Evolutionary conservation across 2,797 vertebrate species (phyloP).

Genomic region (Sebastes steindachneri): DNA sequence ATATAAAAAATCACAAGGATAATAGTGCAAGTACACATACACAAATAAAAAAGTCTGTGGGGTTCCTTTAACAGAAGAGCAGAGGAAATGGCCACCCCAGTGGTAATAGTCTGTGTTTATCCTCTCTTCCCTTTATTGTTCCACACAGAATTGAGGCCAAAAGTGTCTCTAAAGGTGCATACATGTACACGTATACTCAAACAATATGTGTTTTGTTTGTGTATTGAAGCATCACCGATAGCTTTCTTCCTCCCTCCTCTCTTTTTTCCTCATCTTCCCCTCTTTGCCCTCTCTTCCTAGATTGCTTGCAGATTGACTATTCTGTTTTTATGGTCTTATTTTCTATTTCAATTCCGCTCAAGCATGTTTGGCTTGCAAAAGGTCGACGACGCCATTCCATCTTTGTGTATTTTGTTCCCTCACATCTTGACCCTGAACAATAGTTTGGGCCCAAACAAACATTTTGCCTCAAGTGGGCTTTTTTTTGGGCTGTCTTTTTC

Average conservation of each 20-base stretch:
- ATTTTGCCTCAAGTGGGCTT: not conserved
- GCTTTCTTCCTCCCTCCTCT: not conserved
- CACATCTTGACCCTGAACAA: constrained; percentile 8
- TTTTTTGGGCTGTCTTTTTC: not conserved
- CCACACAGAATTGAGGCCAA: constrained; percentile 19
- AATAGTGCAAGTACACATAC: not conserved
- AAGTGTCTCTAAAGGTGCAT: constrained; percentile 4
- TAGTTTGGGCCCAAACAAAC: not conserved
- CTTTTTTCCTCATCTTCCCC: not conserved
- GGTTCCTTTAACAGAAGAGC: constrained; percentile 15
- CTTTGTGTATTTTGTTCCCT: not conserved
- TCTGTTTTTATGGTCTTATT: constrained; percentile 25
- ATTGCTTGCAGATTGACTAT: constrained; percentile 31
- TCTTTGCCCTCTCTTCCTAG: not conserved
- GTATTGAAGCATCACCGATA: constrained; percentile 6
- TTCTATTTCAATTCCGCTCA: constrained; percentile 21
- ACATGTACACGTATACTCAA: not conserved
- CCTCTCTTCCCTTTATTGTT: constrained; percentile 29
- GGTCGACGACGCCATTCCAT: not conserved
- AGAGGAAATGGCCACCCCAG: constrained; percentile 35
- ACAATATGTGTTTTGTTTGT: constrained; percentile 10
- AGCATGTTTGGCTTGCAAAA: not conserved
- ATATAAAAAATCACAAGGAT: not conserved
- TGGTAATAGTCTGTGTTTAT: constrained; percentile 40
- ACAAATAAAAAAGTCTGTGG: not conserved